Conservation (phyloP, 2,888 invertebrate genomes). For the Nymphalis c-album region DNA sequence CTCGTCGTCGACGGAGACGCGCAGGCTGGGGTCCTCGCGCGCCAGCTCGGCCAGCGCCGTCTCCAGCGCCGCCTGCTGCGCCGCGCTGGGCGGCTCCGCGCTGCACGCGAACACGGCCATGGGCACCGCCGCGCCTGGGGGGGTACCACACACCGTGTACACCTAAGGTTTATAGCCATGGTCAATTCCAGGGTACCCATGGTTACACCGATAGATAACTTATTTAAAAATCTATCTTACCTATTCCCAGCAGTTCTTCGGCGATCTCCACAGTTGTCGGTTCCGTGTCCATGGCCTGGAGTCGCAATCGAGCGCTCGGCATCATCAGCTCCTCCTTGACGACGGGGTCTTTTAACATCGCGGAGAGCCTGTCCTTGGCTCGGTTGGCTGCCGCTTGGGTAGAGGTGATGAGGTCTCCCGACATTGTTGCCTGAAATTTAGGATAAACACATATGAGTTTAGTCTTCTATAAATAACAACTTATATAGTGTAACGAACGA, state of each 20-base stretch:
- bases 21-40: conserved; percentile 95
- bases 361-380: conserved; percentile 76
- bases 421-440: conserved; percentile 80
- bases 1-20: conserved; percentile 87
- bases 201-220: too few relatives aligned
- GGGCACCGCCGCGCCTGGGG: conserved; percentile 85
- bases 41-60: conserved; percentile 88
- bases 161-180: too few relatives aligned
- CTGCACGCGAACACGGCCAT: conserved; percentile 98
- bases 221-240: conserved; percentile 44
- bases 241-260: conserved; percentile 64
- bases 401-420: conserved; percentile 88
- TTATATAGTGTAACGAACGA: too few relatives aligned
- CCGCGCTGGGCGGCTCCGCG: conserved; percentile 93
- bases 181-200: background rate
- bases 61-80: conserved; percentile 88
- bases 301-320: conserved; percentile 58
- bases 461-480: too few relatives aligned
- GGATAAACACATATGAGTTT: background rate
- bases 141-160: background rate
- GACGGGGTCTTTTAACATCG: conserved; percentile 45
- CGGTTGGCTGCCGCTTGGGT: conserved; percentile 79
- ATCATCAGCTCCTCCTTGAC: conserved; percentile 51
- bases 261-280: conserved; percentile 57
- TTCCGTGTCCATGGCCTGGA: conserved; percentile 53